Evolutionary conservation across 2,113 vertebrate species (phyloP).

Genomic region (Pseudopipra pipra): DNA sequence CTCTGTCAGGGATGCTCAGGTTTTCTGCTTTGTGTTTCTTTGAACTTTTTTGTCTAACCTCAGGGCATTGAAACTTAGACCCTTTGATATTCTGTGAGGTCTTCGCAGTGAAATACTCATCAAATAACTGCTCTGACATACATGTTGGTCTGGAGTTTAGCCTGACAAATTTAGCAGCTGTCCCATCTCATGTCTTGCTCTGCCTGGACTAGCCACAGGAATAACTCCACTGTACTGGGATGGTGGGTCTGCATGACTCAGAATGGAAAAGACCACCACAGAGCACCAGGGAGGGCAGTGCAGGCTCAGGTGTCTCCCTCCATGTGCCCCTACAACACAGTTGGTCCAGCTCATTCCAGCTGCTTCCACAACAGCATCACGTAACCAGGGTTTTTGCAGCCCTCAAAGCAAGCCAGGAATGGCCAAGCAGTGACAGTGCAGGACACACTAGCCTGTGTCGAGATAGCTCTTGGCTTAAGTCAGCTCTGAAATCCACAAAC

Average conservation of each 20-base stretch:
- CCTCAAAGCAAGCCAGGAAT: neutral
- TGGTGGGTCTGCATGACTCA: neutral
- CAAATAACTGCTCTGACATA: neutral
- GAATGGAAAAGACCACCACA: neutral
- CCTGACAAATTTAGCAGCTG: neutral
- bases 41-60: constrained; percentile 53
- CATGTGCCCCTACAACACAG: neutral
- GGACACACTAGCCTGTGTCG: neutral
- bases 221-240: neutral
- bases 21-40: constrained; percentile 12
- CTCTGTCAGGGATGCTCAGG: neutral
- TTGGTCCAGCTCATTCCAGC: neutral
- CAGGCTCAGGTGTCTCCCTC: neutral
- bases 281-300: neutral
- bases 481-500: neutral
- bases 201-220: neutral
- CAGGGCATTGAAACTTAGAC: neutral
- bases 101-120: neutral
- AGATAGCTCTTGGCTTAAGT: neutral
- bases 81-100: constrained; percentile 38
- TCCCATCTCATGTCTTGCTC: neutral
- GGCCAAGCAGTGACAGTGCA: neutral
- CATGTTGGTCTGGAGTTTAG: neutral
- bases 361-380: neutral
- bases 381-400: neutral